Conservation (phyloP, 1,140 invertebrate genomes). For the Lutraria rhynchaena region DNA sequence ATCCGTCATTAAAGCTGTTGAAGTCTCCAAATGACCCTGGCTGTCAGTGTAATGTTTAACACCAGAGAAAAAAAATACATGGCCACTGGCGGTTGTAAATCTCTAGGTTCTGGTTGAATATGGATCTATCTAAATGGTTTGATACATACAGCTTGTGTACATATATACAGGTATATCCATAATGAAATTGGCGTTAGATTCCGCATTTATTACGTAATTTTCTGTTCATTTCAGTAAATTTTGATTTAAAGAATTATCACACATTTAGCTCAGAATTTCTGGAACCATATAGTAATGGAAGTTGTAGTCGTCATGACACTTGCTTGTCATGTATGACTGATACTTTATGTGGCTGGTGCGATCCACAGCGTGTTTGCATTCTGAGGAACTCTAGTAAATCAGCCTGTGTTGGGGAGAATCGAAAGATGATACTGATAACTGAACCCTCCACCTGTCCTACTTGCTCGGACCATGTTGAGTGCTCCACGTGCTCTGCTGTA, state of each 20-base stretch:
- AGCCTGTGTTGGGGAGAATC: slow-evolving; percentile 17
- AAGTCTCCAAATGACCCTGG: no score
- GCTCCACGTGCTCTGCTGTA: slow-evolving; percentile 73
- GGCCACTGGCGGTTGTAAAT: no score
- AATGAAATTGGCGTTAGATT: no score
- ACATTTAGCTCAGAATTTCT: slow-evolving; percentile 86
- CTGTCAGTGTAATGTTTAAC: no score
- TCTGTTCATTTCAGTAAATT: not conserved
- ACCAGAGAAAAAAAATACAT: no score
- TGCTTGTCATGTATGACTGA: slow-evolving; percentile 95
- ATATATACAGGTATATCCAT: no score
- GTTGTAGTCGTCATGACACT: slow-evolving; percentile 90
- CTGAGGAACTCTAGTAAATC: slow-evolving; percentile 45
- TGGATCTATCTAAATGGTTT: no score
- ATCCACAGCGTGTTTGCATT: slow-evolving; percentile 76
- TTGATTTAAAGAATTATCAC: slow-evolving; percentile 14
- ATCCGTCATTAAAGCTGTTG: no score
- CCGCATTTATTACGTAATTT: no score
- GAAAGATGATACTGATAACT: slow-evolving; percentile 31
- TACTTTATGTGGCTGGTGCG: slow-evolving; percentile 95
- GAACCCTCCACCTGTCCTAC: slow-evolving; percentile 85
- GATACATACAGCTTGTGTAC: no score
- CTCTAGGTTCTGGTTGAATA: no score
- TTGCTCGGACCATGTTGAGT: slow-evolving; percentile 86
- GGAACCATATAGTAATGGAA: slow-evolving; percentile 87